These are phyloP conservation scores for Enhydra lutris DNA, from an alignment of 2,113 vertebrate genomes.

Conservation along the genomic window DNA sequence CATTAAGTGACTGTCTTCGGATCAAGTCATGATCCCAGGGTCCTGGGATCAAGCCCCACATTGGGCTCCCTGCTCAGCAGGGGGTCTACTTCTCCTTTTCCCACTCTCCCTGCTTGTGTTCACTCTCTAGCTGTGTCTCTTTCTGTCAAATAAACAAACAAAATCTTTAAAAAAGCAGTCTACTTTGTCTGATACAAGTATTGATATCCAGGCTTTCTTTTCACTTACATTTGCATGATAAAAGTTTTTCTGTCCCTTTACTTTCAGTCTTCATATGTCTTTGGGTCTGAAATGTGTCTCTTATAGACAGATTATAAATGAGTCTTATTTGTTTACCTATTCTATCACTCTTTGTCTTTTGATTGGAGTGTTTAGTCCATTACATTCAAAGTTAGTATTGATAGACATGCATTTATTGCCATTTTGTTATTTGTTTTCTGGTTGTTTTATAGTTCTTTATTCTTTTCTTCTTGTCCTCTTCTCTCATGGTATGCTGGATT, in stretches of 20 bases:
- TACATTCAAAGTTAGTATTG: background rate
- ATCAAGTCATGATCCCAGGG: too few species aligned
- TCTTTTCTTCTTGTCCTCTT: background rate
- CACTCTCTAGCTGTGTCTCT: too few species aligned
- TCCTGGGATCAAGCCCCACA: too few species aligned
- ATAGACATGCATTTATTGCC: background rate
- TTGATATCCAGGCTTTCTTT: background rate
- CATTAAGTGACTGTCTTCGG: too few species aligned
- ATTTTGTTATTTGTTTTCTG: background rate
- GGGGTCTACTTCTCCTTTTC: too few species aligned
- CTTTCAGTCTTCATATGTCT: background rate
- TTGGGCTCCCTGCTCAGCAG: too few species aligned
- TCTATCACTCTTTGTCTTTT: background rate
- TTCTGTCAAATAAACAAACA: too few species aligned
- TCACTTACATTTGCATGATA: background rate
- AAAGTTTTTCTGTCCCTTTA: background rate
- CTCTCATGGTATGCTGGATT: background rate
- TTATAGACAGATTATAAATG: background rate
- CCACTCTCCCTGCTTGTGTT: too few species aligned
- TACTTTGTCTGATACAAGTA: background rate
- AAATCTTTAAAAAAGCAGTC: background rate
- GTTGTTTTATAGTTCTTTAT: background rate
- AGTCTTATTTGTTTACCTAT: background rate
- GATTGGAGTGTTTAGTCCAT: background rate
- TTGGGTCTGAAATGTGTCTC: background rate